Evolutionary conservation across 2,797 vertebrate species (phyloP).

Genomic region (Nyctalus aviator): DNA sequence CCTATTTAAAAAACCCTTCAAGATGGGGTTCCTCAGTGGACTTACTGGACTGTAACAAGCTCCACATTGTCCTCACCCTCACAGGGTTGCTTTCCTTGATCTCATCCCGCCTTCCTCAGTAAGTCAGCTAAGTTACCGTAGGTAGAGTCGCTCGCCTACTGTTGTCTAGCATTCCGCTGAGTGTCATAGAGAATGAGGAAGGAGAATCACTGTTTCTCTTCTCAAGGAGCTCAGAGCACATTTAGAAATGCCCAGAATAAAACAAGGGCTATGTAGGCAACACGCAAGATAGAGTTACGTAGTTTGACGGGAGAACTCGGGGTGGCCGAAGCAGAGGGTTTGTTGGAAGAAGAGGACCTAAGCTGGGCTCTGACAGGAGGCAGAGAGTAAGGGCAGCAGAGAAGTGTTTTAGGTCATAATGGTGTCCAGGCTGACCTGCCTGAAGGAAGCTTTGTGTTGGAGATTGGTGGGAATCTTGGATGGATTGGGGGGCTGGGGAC

Average conservation of each 20-base stretch:
- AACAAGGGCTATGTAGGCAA: background rate
- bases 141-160: background rate
- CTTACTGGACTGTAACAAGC: background rate
- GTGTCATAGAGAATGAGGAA: background rate
- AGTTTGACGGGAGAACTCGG: background rate
- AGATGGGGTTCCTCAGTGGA: background rate
- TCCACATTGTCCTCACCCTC: background rate
- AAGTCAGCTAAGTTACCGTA: background rate
- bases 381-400: background rate
- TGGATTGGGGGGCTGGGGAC: too few species aligned
- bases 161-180: background rate
- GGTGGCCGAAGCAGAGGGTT: background rate
- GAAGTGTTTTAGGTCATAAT: background rate
- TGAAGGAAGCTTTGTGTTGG: background rate
- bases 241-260: background rate
- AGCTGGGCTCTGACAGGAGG: background rate
- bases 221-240: background rate
- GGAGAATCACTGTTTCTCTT: background rate
- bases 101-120: background rate
- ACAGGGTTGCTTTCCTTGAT: background rate
- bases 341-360: background rate
- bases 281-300: background rate
- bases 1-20: slow-evolving; percentile 46
- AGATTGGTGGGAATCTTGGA: background rate
- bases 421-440: background rate